Percentiles rank a stretch among this genome's conserved stretches.
Conservation (phyloP, 2,888 invertebrate genomes). For the Andrena hattorfiana region DNA sequence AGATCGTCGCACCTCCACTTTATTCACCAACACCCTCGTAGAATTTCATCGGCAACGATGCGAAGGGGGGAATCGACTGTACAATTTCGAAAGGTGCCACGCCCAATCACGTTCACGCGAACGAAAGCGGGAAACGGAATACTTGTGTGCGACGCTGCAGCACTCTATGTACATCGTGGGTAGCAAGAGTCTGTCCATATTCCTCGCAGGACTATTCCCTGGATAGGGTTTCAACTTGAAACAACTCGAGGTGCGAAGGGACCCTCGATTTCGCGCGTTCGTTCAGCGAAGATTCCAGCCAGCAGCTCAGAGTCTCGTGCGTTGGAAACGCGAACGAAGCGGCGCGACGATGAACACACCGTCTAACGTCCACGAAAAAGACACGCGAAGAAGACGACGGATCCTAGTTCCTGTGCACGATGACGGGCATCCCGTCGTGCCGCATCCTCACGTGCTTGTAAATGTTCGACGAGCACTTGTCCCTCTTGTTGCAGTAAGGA, state of each 20-base stretch:
- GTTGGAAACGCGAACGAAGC: too few species aligned
- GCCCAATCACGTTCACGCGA: not conserved
- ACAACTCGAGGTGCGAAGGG: too few species aligned
- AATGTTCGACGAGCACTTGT: conserved; percentile 87
- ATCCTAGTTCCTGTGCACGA: conserved; percentile 77
- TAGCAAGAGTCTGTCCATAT: too few species aligned
- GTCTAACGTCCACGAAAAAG: not conserved
- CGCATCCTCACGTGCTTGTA: conserved; percentile 82
- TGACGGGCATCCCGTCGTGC: conserved; percentile 81
- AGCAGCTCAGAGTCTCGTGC: too few species aligned
- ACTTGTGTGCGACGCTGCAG: not conserved
- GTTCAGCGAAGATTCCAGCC: too few species aligned
- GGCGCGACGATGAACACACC: not conserved
- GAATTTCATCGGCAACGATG: not conserved
- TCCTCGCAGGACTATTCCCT: too few species aligned
- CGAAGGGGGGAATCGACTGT: not conserved
- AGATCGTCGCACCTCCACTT: conserved; percentile 13
- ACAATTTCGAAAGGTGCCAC: not conserved
- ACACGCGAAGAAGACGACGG: not conserved
- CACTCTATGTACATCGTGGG: too few species aligned
- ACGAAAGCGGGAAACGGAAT: not conserved
- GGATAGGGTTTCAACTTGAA: too few species aligned
- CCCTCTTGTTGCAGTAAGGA: conserved; percentile 83
- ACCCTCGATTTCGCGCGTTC: too few species aligned
- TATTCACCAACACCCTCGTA: not conserved